Evolutionary conservation across 2,888 invertebrate species (phyloP).

Genomic region (Raillietiella orientalis): DNA sequence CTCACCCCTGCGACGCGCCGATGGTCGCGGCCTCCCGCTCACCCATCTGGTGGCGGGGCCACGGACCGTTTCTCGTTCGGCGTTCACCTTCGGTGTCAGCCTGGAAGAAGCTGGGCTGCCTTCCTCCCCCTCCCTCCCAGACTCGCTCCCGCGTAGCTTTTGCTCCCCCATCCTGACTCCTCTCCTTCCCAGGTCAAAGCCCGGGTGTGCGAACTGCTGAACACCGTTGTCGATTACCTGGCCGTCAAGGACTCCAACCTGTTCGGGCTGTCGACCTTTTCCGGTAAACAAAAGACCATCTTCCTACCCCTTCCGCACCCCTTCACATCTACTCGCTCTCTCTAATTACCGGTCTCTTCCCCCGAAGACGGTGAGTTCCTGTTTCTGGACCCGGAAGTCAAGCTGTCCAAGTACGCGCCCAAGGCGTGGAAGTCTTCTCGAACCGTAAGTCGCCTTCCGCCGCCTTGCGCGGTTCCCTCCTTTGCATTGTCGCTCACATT

Average conservation of each 20-base stretch:
- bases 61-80: no score
- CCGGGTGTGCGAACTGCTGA: slow-evolving; percentile 46
- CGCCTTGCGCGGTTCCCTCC: slow-evolving; percentile 1
- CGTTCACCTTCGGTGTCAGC: no score
- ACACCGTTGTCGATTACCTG: slow-evolving; percentile 42
- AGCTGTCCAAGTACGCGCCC: slow-evolving; percentile 80
- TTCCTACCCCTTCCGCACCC: slow-evolving; percentile 1
- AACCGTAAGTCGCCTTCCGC: slow-evolving; percentile 27
- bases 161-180: slow-evolving; percentile 9
- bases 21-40: slow-evolving; percentile 9
- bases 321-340: background rate
- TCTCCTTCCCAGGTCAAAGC: slow-evolving; percentile 22
- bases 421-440: slow-evolving; percentile 85
- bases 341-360: slow-evolving; percentile 4
- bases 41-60: no score
- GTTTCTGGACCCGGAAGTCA: slow-evolving; percentile 77
- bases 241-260: slow-evolving; percentile 51
- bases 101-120: no score
- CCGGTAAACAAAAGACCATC: slow-evolving; percentile 29
- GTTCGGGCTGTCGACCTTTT: slow-evolving; percentile 49
- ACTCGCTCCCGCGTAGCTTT: slow-evolving; percentile 4
- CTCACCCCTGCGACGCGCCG: slow-evolving; percentile 5
- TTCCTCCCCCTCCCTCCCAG: slow-evolving; percentile 2
- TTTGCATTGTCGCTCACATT: slow-evolving; percentile 1
- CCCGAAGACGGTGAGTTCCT: slow-evolving; percentile 33